Conservation (phyloP, 2,113 vertebrate species). For the Mionectes macconnelli region DNA sequence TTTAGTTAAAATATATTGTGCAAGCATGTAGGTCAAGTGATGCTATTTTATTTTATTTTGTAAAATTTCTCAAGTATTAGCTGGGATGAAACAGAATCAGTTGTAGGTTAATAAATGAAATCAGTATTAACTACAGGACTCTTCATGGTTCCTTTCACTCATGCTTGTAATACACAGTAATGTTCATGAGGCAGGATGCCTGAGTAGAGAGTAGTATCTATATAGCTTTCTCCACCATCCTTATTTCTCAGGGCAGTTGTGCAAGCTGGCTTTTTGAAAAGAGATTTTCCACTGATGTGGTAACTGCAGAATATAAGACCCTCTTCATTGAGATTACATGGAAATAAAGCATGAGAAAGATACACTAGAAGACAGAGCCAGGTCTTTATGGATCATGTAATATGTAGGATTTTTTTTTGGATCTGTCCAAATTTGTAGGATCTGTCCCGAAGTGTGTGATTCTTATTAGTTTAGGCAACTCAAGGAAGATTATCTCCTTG, state of each 20-base stretch:
- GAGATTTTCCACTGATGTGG: not conserved
- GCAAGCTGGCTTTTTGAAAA: not conserved
- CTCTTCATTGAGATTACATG: not conserved
- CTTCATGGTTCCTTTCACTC: not conserved
- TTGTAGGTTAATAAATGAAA: constrained; percentile 9
- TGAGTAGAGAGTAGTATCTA: not conserved
- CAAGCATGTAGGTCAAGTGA: not conserved
- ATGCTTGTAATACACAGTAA: not conserved
- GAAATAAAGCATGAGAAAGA: not conserved
- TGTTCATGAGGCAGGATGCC: not conserved
- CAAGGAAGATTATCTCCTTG: not conserved
- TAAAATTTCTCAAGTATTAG: not conserved
- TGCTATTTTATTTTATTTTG: not conserved
- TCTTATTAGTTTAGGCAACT: not conserved
- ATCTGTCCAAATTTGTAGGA: too few relatives aligned
- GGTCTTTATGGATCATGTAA: not conserved
- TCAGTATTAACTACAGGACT: not conserved
- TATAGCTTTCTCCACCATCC: not conserved
- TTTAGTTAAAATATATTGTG: not conserved
- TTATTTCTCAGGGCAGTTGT: not conserved
- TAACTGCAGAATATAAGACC: not conserved
- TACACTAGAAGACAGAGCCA: fast-evolving
- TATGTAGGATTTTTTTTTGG: too few relatives aligned
- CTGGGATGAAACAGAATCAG: not conserved
- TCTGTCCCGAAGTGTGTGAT: not conserved